A percentile compares a stretch with the other conserved stretches of the same genome.
These are phyloP conservation scores for Pentamera pediparva DNA, from an alignment of 53 echinoderm and acorn worm species.

Conservation along the genomic window DNA sequence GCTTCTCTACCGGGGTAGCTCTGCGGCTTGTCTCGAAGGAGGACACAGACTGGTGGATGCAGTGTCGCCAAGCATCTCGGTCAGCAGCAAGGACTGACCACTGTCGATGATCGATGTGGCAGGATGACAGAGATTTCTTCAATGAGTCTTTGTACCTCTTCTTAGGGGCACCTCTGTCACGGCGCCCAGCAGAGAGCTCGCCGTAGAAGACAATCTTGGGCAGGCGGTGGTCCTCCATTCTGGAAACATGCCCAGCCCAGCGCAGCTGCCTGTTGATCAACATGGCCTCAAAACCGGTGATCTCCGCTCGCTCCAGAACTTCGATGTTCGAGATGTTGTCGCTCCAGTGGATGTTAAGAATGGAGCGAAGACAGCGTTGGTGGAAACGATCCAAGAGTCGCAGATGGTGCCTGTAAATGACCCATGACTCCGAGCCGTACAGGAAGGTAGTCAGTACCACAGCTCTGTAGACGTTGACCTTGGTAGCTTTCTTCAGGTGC, in stretches of 20 bases:
- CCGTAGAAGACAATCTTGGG: constrained; percentile 9
- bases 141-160: constrained; percentile 31
- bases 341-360: constrained; percentile 29
- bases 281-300: constrained; percentile 24
- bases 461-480: constrained; percentile 41
- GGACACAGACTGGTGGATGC: no score
- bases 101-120: constrained; percentile 12
- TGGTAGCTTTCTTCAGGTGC: constrained; percentile 16
- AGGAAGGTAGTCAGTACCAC: constrained; percentile 41
- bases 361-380: constrained; percentile 36
- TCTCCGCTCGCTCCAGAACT: constrained; percentile 10
- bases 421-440: constrained; percentile 44
- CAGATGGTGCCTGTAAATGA: constrained; percentile 19
- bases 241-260: constrained; percentile 22
- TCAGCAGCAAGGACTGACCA: background rate
- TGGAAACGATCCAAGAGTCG: constrained; percentile 40
- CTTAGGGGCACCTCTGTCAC: constrained; percentile 18
- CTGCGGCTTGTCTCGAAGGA: no score
- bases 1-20: no score
- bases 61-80: no score
- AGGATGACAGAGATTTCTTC: background rate
- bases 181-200: constrained; percentile 25
- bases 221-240: constrained; percentile 8
- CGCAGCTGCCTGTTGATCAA: constrained; percentile 7
- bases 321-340: constrained; percentile 27